Base-by-base conservation (phyloP, 2,797 vertebrate species). In the Acestrorhynchus altus region DNA sequence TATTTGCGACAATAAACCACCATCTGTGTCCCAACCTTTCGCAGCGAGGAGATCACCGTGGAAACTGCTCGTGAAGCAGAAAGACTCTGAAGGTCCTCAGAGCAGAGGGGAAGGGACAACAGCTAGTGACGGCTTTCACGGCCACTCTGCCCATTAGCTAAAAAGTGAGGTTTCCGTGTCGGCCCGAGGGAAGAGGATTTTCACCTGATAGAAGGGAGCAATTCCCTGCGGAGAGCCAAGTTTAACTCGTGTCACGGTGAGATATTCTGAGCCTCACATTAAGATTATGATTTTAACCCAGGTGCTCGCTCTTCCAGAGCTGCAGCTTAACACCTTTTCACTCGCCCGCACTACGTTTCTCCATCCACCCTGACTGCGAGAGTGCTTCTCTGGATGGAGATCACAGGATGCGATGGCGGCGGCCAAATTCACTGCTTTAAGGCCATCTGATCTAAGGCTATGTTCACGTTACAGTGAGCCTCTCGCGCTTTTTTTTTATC, bases 1-100 rank as follows among this genome's bases (percentile, higher is more conserved):
- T 93, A 93, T 93, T 93, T 94, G 92, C 91, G 91, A 92, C 93
- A 93, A 93, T 94, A 93, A 93, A 94, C 90, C 86, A 81, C 93
- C 93, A 94, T 93, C 94, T 94, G 93, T 91, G 91, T 89, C 91
- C 90, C 89, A 87, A 90, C 87, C 91, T 90, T 91, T 92, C 84
- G 63, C 77, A 40, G 76, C 56, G 86, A 88, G 80, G 85, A 87
- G 88, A 92, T 88, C 89, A 87, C 86, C 70, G 89, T 79, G 84
- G 85, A 87, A 86, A 90, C 89, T 56, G 86, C 75, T 72, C 85
- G 54, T 76, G 76, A 54, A 57, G 67, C 65, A 66, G 42, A 67
- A 68, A 65, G 77, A 68, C 64, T 70, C 11, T 67, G 68, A 85
- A 90, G 84, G 81, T 87, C 87, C 86, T 88, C 83, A 80, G 12